Percentiles rank a stretch among this genome's conserved stretches.
Evolutionary conservation across 2,113 vertebrate species (phyloP).

Genomic region (Oreochromis niloticus): DNA sequence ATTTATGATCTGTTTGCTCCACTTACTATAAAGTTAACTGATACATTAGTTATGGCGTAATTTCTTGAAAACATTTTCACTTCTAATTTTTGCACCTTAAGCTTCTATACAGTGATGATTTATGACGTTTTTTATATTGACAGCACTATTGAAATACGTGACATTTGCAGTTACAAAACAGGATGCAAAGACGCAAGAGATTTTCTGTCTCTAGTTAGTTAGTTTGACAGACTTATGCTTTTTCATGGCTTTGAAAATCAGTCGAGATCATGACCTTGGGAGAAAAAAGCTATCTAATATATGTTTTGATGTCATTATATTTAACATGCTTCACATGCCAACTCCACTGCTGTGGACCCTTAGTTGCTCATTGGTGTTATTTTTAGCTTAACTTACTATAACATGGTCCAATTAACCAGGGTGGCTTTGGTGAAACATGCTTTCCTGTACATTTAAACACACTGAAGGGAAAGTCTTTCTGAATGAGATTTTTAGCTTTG

Average conservation of each 20-base stretch:
- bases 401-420: not conserved
- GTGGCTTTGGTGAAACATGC: not conserved
- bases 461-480: not conserved
- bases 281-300: not conserved
- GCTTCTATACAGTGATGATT: not conserved
- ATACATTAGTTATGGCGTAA: not conserved
- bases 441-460: not conserved
- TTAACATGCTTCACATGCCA: not conserved
- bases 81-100: not conserved
- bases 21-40: not conserved
- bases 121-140: not conserved
- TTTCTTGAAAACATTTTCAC: not conserved
- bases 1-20: not conserved
- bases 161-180: not conserved
- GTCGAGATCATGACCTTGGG: not conserved
- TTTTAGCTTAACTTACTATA: not conserved
- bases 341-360: not conserved
- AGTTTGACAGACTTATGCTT: not conserved
- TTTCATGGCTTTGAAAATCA: not conserved
- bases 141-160: not conserved
- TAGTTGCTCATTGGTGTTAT: not conserved
- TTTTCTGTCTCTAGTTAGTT: not conserved
- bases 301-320: constrained; percentile 10
- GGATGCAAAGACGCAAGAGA: not conserved
- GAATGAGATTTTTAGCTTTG: not conserved